Base-by-base conservation (phyloP, 1,140 invertebrate genomes). In the Stenopsyche tienmushanensis region DNA sequence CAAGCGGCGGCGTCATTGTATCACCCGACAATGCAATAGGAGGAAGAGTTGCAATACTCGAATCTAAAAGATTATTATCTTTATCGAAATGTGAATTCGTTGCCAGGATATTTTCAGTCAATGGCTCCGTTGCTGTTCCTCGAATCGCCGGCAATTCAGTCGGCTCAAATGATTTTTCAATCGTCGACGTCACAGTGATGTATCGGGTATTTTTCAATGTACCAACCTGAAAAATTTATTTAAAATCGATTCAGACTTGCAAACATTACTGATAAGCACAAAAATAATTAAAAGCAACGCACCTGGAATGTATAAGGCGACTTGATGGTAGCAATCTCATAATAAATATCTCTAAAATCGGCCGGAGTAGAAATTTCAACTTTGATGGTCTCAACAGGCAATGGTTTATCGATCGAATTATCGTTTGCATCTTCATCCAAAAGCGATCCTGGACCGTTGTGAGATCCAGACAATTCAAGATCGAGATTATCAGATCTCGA, bases 271-370 rank as follows among this genome's bases (percentile, higher is more conserved):
- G n/a, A n/a, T n/a, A n/a, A n/a, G n/a, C n/a, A n/a, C n/a, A n/a
- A n/a, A n/a, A n/a, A n/a, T n/a, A n/a, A n/a, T n/a, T n/a, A n/a
- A n/a, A n/a, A n/a, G n/a, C n/a, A n/a, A n/a, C n/a, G n/a, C n/a
- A 93, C 90, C 84, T 93, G 90, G 77, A 94, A 94, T 20, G 90
- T 88, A 72, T 93, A 94, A 0, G 92, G 92, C 49, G 91, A 92
- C 74, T 91, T 92, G 59, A 94, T 90, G 0, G 92, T 94, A 3
- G 91, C 92, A 65, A 94, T 90, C 81, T 94, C 88, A 73, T 90
- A 92, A 67, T 93, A 92, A 47, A 89, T 84, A 76, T 93, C 90
- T 72, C 85, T 86, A 69, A 92, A 91, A 73, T 92, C 89, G 24
- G 88, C 86, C 0, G 90, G 89, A 1, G 91, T 93, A 1, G 91